Base-by-base conservation (phyloP, 2,113 vertebrate species). In the Ochotona curzoniae region DNA sequence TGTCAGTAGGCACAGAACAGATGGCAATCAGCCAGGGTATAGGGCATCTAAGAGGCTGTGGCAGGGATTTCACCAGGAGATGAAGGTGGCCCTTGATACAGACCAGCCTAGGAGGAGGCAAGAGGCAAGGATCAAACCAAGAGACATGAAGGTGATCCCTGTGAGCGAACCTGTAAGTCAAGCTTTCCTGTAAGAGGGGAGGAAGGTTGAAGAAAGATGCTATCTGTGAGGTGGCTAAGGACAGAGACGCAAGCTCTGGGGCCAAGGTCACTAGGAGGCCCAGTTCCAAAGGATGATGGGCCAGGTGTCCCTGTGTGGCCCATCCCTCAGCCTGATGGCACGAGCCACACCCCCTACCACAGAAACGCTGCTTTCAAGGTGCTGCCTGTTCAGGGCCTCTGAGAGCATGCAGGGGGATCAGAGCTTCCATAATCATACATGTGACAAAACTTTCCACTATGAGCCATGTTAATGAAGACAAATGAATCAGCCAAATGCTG, bases 381-480 rank as follows among this genome's bases (percentile, higher is more conserved):
- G 38, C 91, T 71, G 91, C 76, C n/a, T 61, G 83, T 81, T 49
- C 51, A 20, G 35, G 73, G 89, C 76, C 84, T 93, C 11, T 87
- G 8, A 51, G 89, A 91, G 91, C 94, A 79, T 73, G 85, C 32
- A 47, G 28, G 91, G 95, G 95, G 91, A 67, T 4, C 3, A 91
- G 89, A 83, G 90, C 93, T 96, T 90, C 85, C 81, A 93, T 92
- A 91, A 89, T 89, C 64, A 84, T 8, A 61, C 86, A 75, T 25
- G 32, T 93, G 96, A 89, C 91, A 96, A 89, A 96, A 96, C 93
- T 61, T 94, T 91, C 89, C 51, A 87, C 93, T 93, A 90, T 70
- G 87, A 97, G 94, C 93, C 93, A 93, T 10, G 32, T 82, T 80
- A 97, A 94, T 90, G 69, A 98, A 97, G 91, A 97, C 67, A 97